Evolutionary conservation across 2,113 vertebrate species (phyloP), one percentile per base, ranked within the genome.

Genomic region (Paedocypris sp.): DNA sequence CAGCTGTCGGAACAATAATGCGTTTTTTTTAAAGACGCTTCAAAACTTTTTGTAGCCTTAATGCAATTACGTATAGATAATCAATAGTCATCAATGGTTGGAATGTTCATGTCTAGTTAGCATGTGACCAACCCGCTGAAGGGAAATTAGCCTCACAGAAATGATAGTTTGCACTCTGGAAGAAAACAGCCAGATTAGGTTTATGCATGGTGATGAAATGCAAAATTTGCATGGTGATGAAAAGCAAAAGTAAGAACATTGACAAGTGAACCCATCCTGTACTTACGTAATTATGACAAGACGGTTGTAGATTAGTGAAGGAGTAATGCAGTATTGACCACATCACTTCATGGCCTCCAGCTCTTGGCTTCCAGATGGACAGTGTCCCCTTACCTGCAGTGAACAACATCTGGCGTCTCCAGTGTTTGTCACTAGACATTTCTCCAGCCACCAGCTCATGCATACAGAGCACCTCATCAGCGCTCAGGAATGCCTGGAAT

Each of bases 401-500:
- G 48, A 20, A 56, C 48, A 61, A 29, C 67, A 69, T 69, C 56
- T 65, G 61, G 48, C 49, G 46, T 32, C 29, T 41, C 36, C 29
- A 8, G 6, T 43, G 31, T 13, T 41, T 45, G 56, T 50, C 35
- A 49, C 36, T 38, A 53, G 32, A 46, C 42, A 61, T 65, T 56
- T 65, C 43, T 58, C n/a, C 2, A 42, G 49, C 22, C 13, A 47
- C 20, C 23, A 5, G 18, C 29, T 65, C 41, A 60, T 54, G 67
- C 61, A 60, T 48, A 26, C 8, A 31, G 42, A 69, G 16, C 45
- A 48, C 16, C 49, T 56, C 28, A 41, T 45, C 25, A 49, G 10
- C 13, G 22, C 31, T 26, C 25, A 25, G 9, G 15, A 32, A 23
- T 13, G 33, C 12, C 29, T 52, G 41, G 20, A 35, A 29, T 51